Conservation (phyloP, 2,113 vertebrate species). For the Pundamilia nyererei region DNA sequence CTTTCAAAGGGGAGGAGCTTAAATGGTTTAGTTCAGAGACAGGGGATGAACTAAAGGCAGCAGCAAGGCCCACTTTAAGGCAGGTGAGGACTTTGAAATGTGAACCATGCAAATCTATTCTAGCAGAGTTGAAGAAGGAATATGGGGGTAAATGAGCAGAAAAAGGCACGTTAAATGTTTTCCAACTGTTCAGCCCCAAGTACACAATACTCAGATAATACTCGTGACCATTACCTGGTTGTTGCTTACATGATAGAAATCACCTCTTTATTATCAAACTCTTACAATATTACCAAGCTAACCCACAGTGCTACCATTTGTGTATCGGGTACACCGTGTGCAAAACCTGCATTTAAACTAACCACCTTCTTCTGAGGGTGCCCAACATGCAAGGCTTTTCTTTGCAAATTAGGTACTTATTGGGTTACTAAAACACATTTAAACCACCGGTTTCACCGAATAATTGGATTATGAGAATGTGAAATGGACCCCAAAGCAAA, state of each 20-base stretch:
- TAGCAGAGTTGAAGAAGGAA: rapidly evolving
- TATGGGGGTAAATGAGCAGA: rapidly evolving
- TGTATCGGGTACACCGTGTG: not conserved
- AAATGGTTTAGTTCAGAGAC: rapidly evolving
- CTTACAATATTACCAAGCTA: not conserved
- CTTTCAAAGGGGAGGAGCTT: not conserved
- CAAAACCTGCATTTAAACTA: not conserved
- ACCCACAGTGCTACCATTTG: not conserved
- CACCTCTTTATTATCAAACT: not conserved
- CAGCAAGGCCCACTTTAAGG: not conserved
- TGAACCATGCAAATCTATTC: not conserved
- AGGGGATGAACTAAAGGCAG: not conserved
- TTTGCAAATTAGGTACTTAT: not conserved
- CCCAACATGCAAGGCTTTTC: not conserved
- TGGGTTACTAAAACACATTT: not conserved
- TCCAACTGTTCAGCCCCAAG: not conserved
- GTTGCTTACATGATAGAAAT: not conserved
- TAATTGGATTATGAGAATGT: not conserved
- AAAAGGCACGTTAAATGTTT: rapidly evolving
- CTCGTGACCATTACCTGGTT: not conserved
- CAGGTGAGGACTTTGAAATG: not conserved
- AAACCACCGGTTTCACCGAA: not conserved
- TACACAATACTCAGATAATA: not conserved
- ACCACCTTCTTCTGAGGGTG: not conserved
- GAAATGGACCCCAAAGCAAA: rapidly evolving